phyloP scores from a whole-genome alignment of 2,113 vertebrate species.

The Telmatochromis sp. region DNA sequence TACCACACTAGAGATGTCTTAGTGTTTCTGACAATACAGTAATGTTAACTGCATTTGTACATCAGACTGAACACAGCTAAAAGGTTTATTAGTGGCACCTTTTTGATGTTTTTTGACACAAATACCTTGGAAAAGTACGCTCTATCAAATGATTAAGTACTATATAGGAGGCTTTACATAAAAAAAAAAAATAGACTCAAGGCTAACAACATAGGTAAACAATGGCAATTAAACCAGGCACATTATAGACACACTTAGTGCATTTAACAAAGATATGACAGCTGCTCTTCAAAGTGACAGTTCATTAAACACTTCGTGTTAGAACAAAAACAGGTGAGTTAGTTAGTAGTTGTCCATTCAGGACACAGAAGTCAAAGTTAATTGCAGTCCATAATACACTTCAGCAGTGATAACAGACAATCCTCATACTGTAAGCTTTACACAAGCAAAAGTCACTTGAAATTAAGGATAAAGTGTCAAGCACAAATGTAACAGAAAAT shows the following conservation, averaged over 20 bases:
- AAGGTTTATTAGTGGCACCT: neutral
- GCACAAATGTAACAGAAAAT: conserved; percentile 7
- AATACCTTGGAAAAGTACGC: neutral
- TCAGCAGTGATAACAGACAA: neutral
- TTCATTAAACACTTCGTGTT: neutral
- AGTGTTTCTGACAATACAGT: neutral
- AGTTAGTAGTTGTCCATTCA: neutral
- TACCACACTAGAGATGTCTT: neutral
- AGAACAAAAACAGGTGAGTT: neutral
- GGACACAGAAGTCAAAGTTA: neutral
- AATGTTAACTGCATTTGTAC: neutral
- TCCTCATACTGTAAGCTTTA: neutral
- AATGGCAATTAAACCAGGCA: conserved; percentile 25
- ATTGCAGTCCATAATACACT: neutral
- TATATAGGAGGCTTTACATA: neutral
- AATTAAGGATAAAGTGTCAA: neutral
- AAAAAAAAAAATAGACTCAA: neutral
- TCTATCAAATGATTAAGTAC: neutral
- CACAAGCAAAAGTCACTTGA: neutral
- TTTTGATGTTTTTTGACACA: neutral
- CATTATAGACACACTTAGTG: conserved; percentile 43
- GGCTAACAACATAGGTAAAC: neutral
- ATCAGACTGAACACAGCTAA: neutral
- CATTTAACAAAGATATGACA: conserved; percentile 24
- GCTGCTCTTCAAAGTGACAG: conserved; percentile 2